Evolutionary conservation across 2,888 invertebrate genomes (phyloP).

Genomic region (Furcula furcula): DNA sequence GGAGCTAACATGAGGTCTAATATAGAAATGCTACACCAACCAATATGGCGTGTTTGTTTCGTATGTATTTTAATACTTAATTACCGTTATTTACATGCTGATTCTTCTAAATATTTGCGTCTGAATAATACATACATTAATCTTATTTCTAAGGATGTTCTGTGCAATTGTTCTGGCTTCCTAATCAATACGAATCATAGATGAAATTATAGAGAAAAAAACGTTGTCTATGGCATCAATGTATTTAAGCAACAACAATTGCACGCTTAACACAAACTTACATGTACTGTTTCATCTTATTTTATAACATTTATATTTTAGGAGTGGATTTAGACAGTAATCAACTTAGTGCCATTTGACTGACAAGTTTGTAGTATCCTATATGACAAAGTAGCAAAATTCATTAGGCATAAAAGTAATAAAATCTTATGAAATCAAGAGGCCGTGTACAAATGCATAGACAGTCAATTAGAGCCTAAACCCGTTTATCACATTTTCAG

Average conservation of each 20-base stretch:
- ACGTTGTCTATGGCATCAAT: slow-evolving; percentile 48
- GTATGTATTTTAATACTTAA: slow-evolving; percentile 41
- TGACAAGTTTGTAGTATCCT: slow-evolving; percentile 25
- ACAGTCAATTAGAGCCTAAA: slow-evolving; percentile 75
- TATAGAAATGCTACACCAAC: slow-evolving; percentile 67
- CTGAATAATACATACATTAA: slow-evolving; percentile 81
- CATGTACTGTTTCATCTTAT: slow-evolving; percentile 60
- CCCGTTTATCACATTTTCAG: slow-evolving; percentile 64
- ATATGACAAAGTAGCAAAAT: slow-evolving; percentile 27
- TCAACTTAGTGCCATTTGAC: slow-evolving; percentile 58
- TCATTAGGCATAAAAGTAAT: slow-evolving; percentile 33
- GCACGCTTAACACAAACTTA: slow-evolving; percentile 70
- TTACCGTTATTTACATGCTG: slow-evolving; percentile 74
- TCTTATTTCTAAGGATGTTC: slow-evolving; percentile 65
- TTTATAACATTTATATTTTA: slow-evolving; percentile 51
- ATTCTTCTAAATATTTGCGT: slow-evolving; percentile 81
- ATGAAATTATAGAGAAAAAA: slow-evolving; percentile 16
- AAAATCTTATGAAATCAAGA: slow-evolving; percentile 22
- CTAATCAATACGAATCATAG: slow-evolving; percentile 20
- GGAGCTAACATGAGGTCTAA: slow-evolving; percentile 18
- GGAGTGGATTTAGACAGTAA: slow-evolving; percentile 77
- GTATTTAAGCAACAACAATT: slow-evolving; percentile 67
- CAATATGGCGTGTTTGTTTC: slow-evolving; percentile 45
- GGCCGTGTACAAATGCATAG: slow-evolving; percentile 34
- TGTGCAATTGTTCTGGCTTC: slow-evolving; percentile 73